Evolutionary conservation across 2,113 vertebrate species (phyloP), one percentile per base, ranked within the genome.

Genomic region (Odobenus rosmarus): DNA sequence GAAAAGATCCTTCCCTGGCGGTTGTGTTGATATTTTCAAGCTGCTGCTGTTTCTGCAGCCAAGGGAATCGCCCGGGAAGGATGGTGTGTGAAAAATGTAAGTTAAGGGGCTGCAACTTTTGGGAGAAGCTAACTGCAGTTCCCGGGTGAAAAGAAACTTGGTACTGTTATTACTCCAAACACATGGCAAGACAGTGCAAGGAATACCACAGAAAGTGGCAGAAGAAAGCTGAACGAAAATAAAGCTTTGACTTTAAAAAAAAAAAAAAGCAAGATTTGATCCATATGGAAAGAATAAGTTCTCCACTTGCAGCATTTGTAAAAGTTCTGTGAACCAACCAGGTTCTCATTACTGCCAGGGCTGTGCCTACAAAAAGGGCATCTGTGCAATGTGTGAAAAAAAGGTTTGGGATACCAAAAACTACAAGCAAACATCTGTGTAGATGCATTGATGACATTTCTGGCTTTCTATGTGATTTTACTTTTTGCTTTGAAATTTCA

Each of bases 341-440:
- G 99, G 99, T 19, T 99, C 99, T 96, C 99, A 99, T 97, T 99
- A 99, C 96, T 99, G 99, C 97, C 99, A 99, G 96, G 99, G 99
- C 95, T 99, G 99, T 97, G 99, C 99, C 7, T 99, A 99, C 97
- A 99, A 99, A 98, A 99, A 99, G 98, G 99, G 99, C 96, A 99
- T 99, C 98, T 99, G 99, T 95, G 99, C 99, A 0, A 99, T 99
- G 99, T 99, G 99, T 98, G 99, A 99, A 69, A 99, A 99, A 98
- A 99, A 99, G 95, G 99, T 99, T 92, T 98, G 99, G 99, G 99
- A 99, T 93, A 99, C 99, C 28, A 99, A 99, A 98, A 99, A 99
- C 99, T 99, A 99, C 99, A 99, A 99, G 97, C 99, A 99, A 99
- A 99, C 99, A 0, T 99, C 99, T 33, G 99, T 99, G 98, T 99